These are phyloP conservation scores for Fabriciana adippe DNA, from an alignment of 2,888 invertebrate species.

Conservation along the genomic window DNA sequence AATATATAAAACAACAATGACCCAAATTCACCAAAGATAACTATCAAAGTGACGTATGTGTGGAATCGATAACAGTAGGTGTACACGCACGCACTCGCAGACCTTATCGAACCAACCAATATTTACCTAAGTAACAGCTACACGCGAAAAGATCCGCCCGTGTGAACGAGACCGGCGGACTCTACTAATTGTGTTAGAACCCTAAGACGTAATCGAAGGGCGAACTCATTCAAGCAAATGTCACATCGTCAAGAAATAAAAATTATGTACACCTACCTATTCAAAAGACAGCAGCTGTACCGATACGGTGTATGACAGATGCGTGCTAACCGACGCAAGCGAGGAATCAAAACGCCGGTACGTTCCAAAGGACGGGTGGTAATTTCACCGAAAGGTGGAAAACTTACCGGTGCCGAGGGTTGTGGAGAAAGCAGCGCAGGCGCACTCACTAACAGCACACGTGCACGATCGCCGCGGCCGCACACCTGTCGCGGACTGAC, in stretches of 20 bases:
- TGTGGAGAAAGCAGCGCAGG: conserved; percentile 60
- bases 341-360: conserved; percentile 60
- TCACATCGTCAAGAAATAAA: conserved; percentile 59
- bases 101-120: conserved; percentile 70
- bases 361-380: conserved; percentile 50
- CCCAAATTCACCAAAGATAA: conserved; percentile 79
- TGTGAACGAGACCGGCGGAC: conserved; percentile 58
- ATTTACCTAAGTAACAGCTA: conserved; percentile 73
- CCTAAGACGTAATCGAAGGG: conserved; percentile 57
- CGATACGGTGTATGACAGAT: conserved; percentile 72
- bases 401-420: conserved; percentile 63
- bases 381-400: conserved; percentile 49
- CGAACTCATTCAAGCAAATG: conserved; percentile 55
- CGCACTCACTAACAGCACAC: conserved; percentile 81
- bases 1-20: conserved; percentile 79
- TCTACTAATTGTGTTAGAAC: conserved; percentile 61
- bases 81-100: conserved; percentile 71
- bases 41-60: conserved; percentile 78
- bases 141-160: conserved; percentile 65
- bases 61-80: conserved; percentile 78
- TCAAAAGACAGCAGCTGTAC: conserved; percentile 72
- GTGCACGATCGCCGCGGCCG: conserved; percentile 77
- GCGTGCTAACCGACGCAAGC: conserved; percentile 66
- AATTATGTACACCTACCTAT: conserved; percentile 65
- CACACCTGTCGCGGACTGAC: conserved; percentile 81